Evolutionary conservation across 2,888 invertebrate genomes (phyloP).

Genomic region (Cyclophora albipunctata): DNA sequence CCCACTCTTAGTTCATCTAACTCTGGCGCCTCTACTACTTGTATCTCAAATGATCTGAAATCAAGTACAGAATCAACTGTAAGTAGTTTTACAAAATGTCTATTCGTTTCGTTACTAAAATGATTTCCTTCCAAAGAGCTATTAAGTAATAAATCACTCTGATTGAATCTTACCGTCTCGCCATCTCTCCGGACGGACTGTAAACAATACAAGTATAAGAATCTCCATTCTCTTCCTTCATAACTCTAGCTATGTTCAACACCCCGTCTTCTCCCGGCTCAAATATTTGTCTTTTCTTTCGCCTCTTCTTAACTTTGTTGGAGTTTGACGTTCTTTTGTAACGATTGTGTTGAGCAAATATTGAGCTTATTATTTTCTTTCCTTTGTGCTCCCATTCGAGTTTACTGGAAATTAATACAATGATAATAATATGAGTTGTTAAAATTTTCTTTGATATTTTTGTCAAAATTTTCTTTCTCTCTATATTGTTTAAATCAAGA

Average conservation of each 20-base stretch:
- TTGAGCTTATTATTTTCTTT: constrained; percentile 49
- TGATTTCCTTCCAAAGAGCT: neutral
- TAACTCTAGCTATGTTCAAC: constrained; percentile 74
- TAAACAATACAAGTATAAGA: constrained; percentile 87
- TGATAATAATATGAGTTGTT: neutral
- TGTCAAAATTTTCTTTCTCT: too few species aligned
- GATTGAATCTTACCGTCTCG: constrained; percentile 66
- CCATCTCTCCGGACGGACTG: constrained; percentile 84
- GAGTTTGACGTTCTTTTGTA: constrained; percentile 44
- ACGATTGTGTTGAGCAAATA: constrained; percentile 48
- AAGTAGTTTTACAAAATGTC: too few species aligned
- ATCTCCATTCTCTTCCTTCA: constrained; percentile 81
- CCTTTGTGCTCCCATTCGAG: constrained; percentile 69
- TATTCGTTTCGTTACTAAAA: too few species aligned
- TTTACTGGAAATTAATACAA: constrained; percentile 32
- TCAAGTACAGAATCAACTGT: neutral
- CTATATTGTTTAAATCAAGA: too few species aligned
- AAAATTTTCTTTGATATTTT: too few species aligned
- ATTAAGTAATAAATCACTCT: too few species aligned
- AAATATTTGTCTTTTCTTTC: constrained; percentile 51
- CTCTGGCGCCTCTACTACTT: constrained; percentile 85
- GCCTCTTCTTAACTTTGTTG: constrained; percentile 28
- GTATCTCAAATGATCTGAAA: constrained; percentile 79
- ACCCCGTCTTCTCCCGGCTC: constrained; percentile 70
- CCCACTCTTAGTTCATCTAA: constrained; percentile 89